phyloP scores from a whole-genome alignment of 1,140 invertebrate genomes.

The Xylocopa sonorina region DNA sequence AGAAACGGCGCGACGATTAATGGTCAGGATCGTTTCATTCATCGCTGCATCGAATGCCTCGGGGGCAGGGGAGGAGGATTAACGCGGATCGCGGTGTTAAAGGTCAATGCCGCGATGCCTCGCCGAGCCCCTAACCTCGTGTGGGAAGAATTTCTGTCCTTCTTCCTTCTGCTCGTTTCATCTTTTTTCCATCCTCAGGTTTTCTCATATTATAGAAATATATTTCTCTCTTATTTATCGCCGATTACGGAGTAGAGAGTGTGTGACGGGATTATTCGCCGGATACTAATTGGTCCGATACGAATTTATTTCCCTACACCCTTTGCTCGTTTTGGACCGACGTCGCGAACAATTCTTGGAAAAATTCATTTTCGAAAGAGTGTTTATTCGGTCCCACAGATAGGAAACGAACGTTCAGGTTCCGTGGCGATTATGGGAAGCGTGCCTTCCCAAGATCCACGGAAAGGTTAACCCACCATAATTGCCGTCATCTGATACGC shows the following conservation, averaged over 20 bases:
- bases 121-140: constrained; percentile 61
- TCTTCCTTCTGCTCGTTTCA: neutral
- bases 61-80: constrained; percentile 19
- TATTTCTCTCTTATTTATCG: constrained; percentile 35
- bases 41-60: constrained; percentile 47
- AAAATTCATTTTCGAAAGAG: no score
- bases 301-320: constrained; percentile 1
- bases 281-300: constrained; percentile 47
- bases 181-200: neutral
- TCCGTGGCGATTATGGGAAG: neutral
- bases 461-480: constrained; percentile 19
- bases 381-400: neutral
- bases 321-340: no score
- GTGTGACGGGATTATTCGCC: constrained; percentile 40
- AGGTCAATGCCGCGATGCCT: constrained; percentile 61
- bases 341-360: no score
- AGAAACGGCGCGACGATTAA: constrained; percentile 63
- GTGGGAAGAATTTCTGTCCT: constrained; percentile 53
- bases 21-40: constrained; percentile 66
- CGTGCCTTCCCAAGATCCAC: neutral
- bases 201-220: no score
- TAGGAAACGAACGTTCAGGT: neutral
- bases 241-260: constrained; percentile 26
- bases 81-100: constrained; percentile 53
- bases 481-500: constrained; percentile 41